A percentile compares a stretch with the other conserved stretches of the same genome.
Evolutionary conservation across 2,888 invertebrate genomes (phyloP).

Genomic region (Apocheima hispidaria): DNA sequence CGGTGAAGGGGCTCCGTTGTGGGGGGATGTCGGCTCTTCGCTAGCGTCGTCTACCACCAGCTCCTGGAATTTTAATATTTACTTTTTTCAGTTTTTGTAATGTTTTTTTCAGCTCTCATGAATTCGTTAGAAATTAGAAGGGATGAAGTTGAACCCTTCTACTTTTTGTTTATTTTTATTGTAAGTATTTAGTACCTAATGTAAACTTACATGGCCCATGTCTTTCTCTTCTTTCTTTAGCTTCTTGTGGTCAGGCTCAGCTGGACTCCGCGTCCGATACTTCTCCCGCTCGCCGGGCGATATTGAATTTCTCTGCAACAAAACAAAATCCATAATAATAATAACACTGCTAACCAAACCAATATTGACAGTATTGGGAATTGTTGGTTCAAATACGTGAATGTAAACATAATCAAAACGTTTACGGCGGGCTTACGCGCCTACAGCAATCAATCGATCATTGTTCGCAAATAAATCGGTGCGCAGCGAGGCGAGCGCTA

Average conservation of each 20-base stretch:
- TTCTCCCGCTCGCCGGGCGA: conserved; percentile 94
- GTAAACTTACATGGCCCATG: conserved; percentile 92
- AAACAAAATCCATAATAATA: conserved; percentile 46
- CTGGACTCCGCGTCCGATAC: conserved; percentile 92
- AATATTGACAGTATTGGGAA: conserved; percentile 59
- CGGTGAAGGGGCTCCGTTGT: conserved; percentile 95
- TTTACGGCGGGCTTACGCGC: conserved; percentile 79
- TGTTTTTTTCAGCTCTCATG: too few species aligned
- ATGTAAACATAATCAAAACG: conserved; percentile 82
- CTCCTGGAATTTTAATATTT: conserved; percentile 88
- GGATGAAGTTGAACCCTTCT: too few species aligned
- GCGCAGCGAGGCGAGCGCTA: conserved; percentile 81
- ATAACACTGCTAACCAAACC: conserved; percentile 49
- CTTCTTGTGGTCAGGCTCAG: conserved; percentile 90
- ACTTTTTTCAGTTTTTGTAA: background rate
- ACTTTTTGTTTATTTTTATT: background rate
- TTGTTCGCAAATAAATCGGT: conserved; percentile 85
- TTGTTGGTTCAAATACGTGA: conserved; percentile 74
- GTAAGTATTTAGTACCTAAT: too few species aligned
- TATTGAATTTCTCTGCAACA: conserved; percentile 92
- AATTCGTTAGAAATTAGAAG: too few species aligned
- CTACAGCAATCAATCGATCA: conserved; percentile 84
- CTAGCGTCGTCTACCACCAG: conserved; percentile 98
- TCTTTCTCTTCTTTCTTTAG: conserved; percentile 94
- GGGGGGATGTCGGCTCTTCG: conserved; percentile 94